Percentiles rank a stretch among this genome's conserved stretches.
These are phyloP conservation scores for Lota lota DNA, from an alignment of 2,113 vertebrate genomes.

Conservation along the genomic window DNA sequence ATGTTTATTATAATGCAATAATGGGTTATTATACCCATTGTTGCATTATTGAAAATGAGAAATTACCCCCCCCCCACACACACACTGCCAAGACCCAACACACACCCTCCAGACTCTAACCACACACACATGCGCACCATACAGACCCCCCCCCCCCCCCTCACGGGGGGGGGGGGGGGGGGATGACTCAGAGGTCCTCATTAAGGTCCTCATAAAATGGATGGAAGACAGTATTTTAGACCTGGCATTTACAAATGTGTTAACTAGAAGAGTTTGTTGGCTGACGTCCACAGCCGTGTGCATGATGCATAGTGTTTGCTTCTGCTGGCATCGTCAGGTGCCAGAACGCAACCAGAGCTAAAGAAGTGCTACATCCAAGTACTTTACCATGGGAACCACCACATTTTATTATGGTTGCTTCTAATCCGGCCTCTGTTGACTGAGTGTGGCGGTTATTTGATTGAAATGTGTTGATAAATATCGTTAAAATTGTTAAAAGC, in stretches of 20 bases:
- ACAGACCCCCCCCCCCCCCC: too few species aligned
- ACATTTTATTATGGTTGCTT: background rate
- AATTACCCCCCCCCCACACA: background rate
- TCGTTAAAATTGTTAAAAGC: too few species aligned
- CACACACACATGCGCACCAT: too few species aligned
- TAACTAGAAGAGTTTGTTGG: background rate
- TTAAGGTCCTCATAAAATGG: too few species aligned
- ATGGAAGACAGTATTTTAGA: too few species aligned
- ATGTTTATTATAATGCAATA: too few species aligned
- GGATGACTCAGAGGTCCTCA: too few species aligned
- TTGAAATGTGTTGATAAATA: too few species aligned
- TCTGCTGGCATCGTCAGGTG: background rate
- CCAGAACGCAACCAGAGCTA: background rate
- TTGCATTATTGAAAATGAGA: background rate
- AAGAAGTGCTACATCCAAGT: background rate
- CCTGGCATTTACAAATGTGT: background rate
- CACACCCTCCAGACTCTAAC: background rate
- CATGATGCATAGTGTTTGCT: background rate
- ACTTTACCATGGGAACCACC: background rate
- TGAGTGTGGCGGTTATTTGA: too few species aligned
- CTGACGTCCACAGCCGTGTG: background rate
- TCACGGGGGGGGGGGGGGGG: too few species aligned
- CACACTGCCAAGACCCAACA: background rate
- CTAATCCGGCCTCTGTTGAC: too few species aligned
- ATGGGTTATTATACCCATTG: too few species aligned